A percentile compares a stretch with the other conserved stretches of the same genome.
These are phyloP conservation scores for Sorex fumeus DNA, from an alignment of 2,113 vertebrate species.

Conservation along the genomic window DNA sequence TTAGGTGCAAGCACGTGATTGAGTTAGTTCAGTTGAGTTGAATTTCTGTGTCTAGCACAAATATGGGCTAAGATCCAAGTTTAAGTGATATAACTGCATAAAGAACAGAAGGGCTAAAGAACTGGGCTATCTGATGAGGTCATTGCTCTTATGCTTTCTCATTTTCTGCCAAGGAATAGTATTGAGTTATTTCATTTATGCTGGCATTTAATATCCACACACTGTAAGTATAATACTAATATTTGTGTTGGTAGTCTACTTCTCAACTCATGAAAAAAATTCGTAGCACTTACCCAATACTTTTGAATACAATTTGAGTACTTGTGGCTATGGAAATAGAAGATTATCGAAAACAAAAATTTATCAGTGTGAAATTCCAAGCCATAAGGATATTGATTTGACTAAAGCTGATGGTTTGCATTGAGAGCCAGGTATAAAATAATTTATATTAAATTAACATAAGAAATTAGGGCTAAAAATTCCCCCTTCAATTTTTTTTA, in stretches of 20 bases:
- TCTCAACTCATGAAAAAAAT: neutral
- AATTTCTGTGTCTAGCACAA: neutral
- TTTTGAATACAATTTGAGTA: conserved; percentile 1
- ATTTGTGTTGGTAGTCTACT: neutral
- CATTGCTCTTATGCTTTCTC: neutral
- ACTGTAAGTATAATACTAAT: neutral
- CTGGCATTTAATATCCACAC: neutral
- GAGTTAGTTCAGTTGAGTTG: neutral
- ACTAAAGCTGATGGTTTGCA: neutral
- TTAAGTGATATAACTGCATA: neutral
- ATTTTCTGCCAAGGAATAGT: neutral
- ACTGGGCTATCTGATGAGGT: neutral
- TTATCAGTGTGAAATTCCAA: neutral
- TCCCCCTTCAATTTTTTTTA: no score
- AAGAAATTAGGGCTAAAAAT: no score
- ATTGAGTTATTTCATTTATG: neutral
- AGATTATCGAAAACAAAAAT: neutral
- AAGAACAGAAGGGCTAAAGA: neutral
- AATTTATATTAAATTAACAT: no score
- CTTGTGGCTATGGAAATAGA: neutral
- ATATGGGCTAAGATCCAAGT: neutral
- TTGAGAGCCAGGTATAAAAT: no score
- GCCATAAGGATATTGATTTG: neutral
- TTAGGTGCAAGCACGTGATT: neutral
- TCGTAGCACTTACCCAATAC: neutral